A percentile compares a stretch with the other conserved stretches of the same genome.
Evolutionary conservation across 2,888 invertebrate species (phyloP).

Genomic region (Tetramorium bicarinatum): DNA sequence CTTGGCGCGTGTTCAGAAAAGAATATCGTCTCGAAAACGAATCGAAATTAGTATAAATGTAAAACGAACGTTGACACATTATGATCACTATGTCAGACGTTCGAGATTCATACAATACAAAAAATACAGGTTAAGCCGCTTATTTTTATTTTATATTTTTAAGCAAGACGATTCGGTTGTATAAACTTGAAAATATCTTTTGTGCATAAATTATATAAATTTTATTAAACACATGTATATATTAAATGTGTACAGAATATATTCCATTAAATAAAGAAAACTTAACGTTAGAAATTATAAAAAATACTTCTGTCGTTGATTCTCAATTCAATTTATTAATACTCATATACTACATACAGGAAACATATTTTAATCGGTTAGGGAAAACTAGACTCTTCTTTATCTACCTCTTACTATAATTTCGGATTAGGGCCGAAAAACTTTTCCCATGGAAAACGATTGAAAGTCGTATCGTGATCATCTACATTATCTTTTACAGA

Average conservation of each 20-base stretch:
- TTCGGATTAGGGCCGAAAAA: slow-evolving; percentile 83
- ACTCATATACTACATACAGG: slow-evolving; percentile 43
- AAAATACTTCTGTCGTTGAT: neutral
- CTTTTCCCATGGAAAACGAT: slow-evolving; percentile 80
- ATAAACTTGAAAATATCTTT: slow-evolving; percentile 48
- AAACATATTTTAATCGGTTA: neutral
- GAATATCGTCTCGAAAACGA: neutral
- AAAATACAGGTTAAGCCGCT: neutral
- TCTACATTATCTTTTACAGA: slow-evolving; percentile 29
- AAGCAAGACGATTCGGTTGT: slow-evolving; percentile 40
- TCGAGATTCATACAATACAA: neutral
- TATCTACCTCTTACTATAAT: slow-evolving; percentile 71
- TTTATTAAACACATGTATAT: slow-evolving; percentile 72
- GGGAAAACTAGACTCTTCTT: slow-evolving; percentile 23
- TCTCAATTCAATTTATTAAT: slow-evolving; percentile 45
- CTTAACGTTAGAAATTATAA: slow-evolving; percentile 65
- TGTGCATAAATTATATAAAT: slow-evolving; percentile 57
- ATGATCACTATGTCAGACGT: neutral
- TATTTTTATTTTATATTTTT: slow-evolving; percentile 12
- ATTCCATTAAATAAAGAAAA: slow-evolving; percentile 78
- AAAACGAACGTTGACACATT: neutral
- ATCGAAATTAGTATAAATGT: neutral
- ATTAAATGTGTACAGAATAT: slow-evolving; percentile 70
- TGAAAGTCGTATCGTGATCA: neutral
- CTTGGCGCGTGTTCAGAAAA: neutral